Evolutionary conservation across 2,797 vertebrate genomes (phyloP).

Genomic region (Mus spretus): DNA sequence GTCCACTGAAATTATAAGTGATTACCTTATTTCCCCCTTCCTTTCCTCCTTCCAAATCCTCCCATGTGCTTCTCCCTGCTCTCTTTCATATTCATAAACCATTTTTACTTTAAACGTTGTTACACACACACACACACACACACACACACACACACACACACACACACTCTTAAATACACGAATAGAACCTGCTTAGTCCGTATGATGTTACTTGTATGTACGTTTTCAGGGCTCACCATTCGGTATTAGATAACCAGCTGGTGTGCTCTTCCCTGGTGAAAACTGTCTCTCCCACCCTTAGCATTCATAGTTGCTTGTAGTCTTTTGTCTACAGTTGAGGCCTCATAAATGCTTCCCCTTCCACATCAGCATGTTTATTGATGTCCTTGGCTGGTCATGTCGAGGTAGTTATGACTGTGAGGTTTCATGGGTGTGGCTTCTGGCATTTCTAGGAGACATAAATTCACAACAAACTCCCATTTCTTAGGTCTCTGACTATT

Average conservation of each 20-base stretch:
- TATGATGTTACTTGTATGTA: background rate
- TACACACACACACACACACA: background rate
- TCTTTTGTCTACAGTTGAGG: background rate
- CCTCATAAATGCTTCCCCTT: no score
- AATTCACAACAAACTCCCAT: background rate
- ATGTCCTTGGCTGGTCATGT: background rate
- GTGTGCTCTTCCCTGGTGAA: background rate
- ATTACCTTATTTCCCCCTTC: no score
- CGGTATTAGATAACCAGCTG: background rate
- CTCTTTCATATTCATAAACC: background rate
- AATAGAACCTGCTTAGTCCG: no score
- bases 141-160: no score
- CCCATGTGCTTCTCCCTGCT: background rate
- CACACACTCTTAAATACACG: background rate
- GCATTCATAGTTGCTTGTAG: background rate
- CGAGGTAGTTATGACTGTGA: background rate
- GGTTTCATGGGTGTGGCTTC: background rate
- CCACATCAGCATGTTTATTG: background rate
- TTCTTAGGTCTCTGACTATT: background rate
- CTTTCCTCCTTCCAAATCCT: background rate
- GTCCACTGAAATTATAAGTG: background rate
- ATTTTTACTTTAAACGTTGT: background rate
- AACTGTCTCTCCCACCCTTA: background rate
- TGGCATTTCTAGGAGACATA: background rate
- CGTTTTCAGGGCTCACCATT: no score